These are phyloP conservation scores for Muscina levida DNA, from an alignment of 2,888 invertebrate genomes.

Conservation along the genomic window DNA sequence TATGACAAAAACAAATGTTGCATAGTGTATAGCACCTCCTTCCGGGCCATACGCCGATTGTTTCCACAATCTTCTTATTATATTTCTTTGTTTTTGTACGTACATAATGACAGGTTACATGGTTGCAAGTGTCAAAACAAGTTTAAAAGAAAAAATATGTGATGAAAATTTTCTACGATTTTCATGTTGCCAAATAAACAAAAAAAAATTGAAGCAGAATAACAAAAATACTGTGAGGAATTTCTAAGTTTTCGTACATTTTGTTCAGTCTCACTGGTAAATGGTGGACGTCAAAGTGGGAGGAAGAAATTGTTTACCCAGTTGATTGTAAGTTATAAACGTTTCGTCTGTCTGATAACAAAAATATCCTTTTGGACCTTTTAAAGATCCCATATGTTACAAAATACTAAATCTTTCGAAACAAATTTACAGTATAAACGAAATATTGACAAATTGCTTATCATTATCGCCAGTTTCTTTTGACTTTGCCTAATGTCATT, in stretches of 20 bases:
- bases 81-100: constrained; percentile 30
- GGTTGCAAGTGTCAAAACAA: constrained; percentile 61
- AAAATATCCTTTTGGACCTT: constrained; percentile 14
- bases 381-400: constrained; percentile 53
- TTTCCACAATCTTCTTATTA: constrained; percentile 5
- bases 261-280: not conserved
- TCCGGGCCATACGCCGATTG: not conserved
- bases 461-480: constrained; percentile 53
- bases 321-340: constrained; percentile 29
- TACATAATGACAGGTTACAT: constrained; percentile 61
- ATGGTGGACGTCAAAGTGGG: constrained; percentile 17
- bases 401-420: constrained; percentile 47
- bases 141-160: too few species aligned
- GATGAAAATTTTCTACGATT: not conserved
- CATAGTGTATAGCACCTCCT: constrained; percentile 35
- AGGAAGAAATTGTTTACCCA: too few species aligned
- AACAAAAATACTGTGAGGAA: constrained; percentile 3
- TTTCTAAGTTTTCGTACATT: constrained; percentile 15
- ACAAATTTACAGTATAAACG: constrained; percentile 38
- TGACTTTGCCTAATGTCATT: not conserved
- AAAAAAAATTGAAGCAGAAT: not conserved
- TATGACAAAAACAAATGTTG: constrained; percentile 61
- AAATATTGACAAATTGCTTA: constrained; percentile 54
- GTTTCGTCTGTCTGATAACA: constrained; percentile 4
- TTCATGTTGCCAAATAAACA: not conserved